A percentile compares a stretch with the other conserved stretches of the same genome.
Evolutionary conservation across 2,888 invertebrate genomes (phyloP).

Genomic region (Platypus cylindrus): DNA sequence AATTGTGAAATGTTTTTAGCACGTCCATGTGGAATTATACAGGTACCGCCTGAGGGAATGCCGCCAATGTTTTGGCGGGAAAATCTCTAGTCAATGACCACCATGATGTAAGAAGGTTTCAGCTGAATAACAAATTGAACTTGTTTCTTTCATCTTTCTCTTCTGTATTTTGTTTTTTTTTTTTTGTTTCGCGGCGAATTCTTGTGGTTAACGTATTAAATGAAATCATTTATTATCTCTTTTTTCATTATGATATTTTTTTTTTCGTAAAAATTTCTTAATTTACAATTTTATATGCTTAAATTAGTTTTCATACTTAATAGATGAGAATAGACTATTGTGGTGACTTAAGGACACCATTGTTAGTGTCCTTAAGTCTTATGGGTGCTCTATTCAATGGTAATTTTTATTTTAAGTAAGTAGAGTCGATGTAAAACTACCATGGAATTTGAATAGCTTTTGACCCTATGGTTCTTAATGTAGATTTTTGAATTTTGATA

Average conservation of each 20-base stretch:
- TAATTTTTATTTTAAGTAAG: no score
- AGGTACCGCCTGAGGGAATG: conserved; percentile 16
- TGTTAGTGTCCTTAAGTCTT: conserved; percentile 12
- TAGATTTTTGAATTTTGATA: no score
- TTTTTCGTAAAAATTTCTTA: background rate
- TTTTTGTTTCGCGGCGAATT: background rate
- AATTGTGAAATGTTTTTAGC: no score
- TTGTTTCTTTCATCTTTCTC: conserved; percentile 8
- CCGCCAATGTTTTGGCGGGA: conserved; percentile 16
- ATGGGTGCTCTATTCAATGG: conserved; percentile 7
- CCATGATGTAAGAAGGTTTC: conserved; percentile 17
- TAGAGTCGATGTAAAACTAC: no score
- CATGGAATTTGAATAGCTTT: no score
- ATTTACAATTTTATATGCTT: no score
- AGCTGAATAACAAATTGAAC: conserved; percentile 15
- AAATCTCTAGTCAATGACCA: conserved; percentile 17
- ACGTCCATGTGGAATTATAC: conserved; percentile 13
- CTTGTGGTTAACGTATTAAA: background rate
- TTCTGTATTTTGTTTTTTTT: conserved; percentile 3
- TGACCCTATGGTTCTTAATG: no score
- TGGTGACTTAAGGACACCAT: conserved; percentile 10
- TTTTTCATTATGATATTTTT: background rate
- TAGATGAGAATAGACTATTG: background rate
- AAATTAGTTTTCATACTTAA: background rate
- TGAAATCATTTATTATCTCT: background rate